These are phyloP conservation scores for Axea sp. DNA, from an alignment of 2,888 invertebrate species.

Conservation along the genomic window DNA sequence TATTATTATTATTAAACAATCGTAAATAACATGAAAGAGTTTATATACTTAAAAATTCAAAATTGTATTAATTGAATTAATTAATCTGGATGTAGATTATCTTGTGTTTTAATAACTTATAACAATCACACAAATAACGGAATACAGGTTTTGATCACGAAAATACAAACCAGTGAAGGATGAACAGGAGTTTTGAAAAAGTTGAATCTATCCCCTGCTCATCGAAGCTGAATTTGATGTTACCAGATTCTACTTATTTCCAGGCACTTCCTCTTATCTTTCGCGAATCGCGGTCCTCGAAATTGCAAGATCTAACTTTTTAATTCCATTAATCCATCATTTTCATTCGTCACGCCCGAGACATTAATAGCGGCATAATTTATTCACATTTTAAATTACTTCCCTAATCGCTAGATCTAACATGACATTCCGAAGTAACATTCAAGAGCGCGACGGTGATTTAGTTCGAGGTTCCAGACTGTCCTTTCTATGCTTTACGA, in stretches of 20 bases:
- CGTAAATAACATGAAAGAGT: no score
- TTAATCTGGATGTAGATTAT: no score
- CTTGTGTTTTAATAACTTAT: no score
- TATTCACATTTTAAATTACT: constrained; percentile 64
- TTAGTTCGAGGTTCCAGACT: constrained; percentile 58
- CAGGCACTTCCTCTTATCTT: constrained; percentile 48
- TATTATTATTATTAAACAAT: no score
- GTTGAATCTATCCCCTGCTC: constrained; percentile 38
- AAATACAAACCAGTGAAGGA: no score
- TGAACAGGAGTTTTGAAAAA: constrained; percentile 35
- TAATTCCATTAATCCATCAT: constrained; percentile 64
- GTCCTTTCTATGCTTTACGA: constrained; percentile 57
- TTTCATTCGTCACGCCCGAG: constrained; percentile 63
- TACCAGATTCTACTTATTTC: constrained; percentile 51
- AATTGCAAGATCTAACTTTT: constrained; percentile 61
- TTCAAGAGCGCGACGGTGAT: constrained; percentile 63
- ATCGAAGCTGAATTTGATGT: constrained; percentile 41
- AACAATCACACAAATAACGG: no score
- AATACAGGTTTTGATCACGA: no score
- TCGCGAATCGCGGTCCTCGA: constrained; percentile 57
- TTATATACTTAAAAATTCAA: no score
- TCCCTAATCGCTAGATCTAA: constrained; percentile 63
- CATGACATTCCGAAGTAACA: constrained; percentile 63
- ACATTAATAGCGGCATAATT: constrained; percentile 63
- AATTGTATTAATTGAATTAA: no score